Conservation (phyloP, 2,797 vertebrate species). For the Eidolon dupreanum region DNA sequence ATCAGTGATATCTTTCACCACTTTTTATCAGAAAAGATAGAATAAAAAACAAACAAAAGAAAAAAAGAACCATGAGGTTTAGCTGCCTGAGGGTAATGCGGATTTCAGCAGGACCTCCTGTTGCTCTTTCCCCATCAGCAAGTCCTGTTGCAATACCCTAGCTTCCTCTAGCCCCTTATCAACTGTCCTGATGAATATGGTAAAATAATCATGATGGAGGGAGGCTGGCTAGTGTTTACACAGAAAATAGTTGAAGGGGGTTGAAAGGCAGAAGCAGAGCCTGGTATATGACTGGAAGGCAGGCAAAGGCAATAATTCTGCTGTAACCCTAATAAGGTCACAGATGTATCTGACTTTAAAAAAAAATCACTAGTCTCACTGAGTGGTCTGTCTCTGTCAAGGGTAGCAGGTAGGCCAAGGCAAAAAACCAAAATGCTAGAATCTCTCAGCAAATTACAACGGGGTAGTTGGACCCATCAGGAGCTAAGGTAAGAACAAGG, state of each 20-base stretch:
- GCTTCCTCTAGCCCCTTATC: not conserved
- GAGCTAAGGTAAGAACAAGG: not conserved
- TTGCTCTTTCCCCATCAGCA: not conserved
- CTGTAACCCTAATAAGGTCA: not conserved
- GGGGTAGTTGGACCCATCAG: not conserved
- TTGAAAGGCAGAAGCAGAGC: not conserved
- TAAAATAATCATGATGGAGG: not conserved
- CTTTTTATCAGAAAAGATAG: conserved; percentile 16
- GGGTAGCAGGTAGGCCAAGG: not conserved
- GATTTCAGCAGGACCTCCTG: not conserved
- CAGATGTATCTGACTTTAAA: not conserved
- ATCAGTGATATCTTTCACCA: not conserved
- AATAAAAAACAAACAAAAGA: not conserved
- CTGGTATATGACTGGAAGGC: not conserved
- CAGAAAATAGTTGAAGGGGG: not conserved
- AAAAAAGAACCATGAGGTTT: not conserved
- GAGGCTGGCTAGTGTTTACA: not conserved
- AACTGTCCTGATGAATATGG: not conserved
- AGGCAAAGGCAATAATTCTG: not conserved
- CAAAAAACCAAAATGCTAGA: not conserved
- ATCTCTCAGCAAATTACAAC: not conserved
- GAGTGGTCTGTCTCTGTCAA: not conserved
- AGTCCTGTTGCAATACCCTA: not conserved
- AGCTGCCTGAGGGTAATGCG: not conserved
- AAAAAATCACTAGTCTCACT: not conserved